Evolutionary conservation across 2,888 invertebrate species (phyloP).

Genomic region (Ormia ochracea): DNA sequence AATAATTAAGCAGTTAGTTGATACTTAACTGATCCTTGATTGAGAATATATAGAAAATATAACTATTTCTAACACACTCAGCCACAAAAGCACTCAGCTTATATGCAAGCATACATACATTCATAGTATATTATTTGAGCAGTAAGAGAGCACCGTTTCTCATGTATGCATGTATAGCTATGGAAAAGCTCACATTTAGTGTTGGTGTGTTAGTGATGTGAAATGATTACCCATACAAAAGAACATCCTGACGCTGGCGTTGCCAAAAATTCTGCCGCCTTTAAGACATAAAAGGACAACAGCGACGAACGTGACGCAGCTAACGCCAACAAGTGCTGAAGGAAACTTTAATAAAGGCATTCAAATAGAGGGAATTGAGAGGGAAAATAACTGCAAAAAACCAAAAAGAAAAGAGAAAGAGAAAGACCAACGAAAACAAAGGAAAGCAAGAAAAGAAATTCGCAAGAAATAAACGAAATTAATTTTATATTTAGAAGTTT

Average conservation of each 20-base stretch:
- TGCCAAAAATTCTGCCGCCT: conserved; percentile 63
- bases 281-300: conserved; percentile 27
- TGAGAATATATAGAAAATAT: too few species aligned
- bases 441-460: conserved; percentile 42
- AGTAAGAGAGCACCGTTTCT: too few species aligned
- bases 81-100: too few species aligned
- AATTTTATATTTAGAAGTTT: not conserved
- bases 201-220: not conserved
- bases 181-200: not conserved
- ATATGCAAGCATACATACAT: too few species aligned
- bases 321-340: conserved; percentile 63
- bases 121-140: too few species aligned
- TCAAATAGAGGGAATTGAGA: conserved; percentile 57
- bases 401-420: conserved; percentile 57
- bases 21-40: too few species aligned
- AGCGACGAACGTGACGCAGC: conserved; percentile 33
- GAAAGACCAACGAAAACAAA: conserved; percentile 38
- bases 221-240: not conserved
- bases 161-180: not conserved
- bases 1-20: too few species aligned
- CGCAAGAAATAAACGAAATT: conserved; percentile 24
- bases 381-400: conserved; percentile 56
- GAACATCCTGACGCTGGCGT: conserved; percentile 55
- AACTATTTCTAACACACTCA: too few species aligned
- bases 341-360: conserved; percentile 46